Evolutionary conservation across 2,797 vertebrate genomes (phyloP).

Genomic region (Poeciliopsis presidionis): DNA sequence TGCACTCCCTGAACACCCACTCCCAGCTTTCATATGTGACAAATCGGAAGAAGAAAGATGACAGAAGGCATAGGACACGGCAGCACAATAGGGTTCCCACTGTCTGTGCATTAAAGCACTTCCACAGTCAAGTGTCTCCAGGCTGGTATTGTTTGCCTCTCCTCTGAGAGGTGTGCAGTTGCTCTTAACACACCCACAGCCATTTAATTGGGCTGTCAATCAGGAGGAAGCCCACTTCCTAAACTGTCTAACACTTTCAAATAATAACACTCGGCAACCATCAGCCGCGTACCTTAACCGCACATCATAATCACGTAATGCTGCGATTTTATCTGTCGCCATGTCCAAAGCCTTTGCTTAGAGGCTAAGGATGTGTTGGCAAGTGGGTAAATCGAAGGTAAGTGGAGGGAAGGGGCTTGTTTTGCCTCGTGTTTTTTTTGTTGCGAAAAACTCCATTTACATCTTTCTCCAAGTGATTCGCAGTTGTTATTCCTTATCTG

Average conservation of each 20-base stretch:
- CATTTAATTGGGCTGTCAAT: constrained; percentile 79
- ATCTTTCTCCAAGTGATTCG: constrained; percentile 69
- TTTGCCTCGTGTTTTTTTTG: constrained; percentile 27
- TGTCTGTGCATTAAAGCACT: constrained; percentile 25
- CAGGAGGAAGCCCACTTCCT: constrained; percentile 61
- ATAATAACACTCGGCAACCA: constrained; percentile 46
- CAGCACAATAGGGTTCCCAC: constrained; percentile 6
- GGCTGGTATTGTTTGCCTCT: constrained; percentile 48
- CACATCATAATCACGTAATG: constrained; percentile 62
- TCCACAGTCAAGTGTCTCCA: constrained; percentile 27
- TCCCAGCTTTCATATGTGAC: constrained; percentile 34
- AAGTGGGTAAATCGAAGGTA: constrained; percentile 33
- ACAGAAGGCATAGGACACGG: constrained; percentile 20
- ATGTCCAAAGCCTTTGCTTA: constrained; percentile 33
- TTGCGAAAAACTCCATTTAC: constrained; percentile 31
- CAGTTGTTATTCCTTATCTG: constrained; percentile 80
- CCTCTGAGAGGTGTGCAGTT: constrained; percentile 53
- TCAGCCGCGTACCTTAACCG: constrained; percentile 62
- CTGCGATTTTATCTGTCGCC: constrained; percentile 55
- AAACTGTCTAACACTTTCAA: constrained; percentile 52
- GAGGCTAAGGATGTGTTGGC: constrained; percentile 43
- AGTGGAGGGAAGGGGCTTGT: constrained; percentile 38
- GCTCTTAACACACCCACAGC: constrained; percentile 62
- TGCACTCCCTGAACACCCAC: constrained; percentile 2
- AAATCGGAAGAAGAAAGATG: constrained; percentile 24